Percentiles rank a stretch among this genome's conserved stretches.
Conservation (phyloP, 2,888 invertebrate species). For the Eupithecia dodoneata region DNA sequence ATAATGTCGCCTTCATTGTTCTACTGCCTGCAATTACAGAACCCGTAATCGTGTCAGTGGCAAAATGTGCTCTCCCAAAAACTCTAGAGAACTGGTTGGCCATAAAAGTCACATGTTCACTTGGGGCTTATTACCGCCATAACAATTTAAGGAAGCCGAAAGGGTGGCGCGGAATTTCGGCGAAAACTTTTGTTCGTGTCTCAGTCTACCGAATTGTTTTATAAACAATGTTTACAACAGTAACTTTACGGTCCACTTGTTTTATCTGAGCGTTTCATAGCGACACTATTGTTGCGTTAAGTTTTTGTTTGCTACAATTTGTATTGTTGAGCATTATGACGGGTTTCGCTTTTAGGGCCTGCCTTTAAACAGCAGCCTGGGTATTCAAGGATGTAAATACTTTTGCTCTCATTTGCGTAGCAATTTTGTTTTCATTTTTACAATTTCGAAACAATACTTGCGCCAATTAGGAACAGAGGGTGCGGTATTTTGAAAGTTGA, state of each 20-base stretch:
- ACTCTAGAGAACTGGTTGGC: slow-evolving; percentile 72
- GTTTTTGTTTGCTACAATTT: slow-evolving; percentile 66
- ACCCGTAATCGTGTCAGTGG: slow-evolving; percentile 72
- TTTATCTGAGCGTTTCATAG: slow-evolving; percentile 70
- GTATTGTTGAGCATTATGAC: slow-evolving; percentile 56
- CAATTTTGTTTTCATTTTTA: slow-evolving; percentile 57
- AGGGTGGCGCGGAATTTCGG: slow-evolving; percentile 77
- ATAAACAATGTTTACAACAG: slow-evolving; percentile 82
- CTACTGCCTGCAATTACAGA: slow-evolving; percentile 52
- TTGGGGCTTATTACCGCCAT: slow-evolving; percentile 78
- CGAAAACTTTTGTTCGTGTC: slow-evolving; percentile 79
- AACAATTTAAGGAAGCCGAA: slow-evolving; percentile 83
- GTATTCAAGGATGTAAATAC: slow-evolving; percentile 59
- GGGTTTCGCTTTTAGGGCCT: slow-evolving; percentile 66
- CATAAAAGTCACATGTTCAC: slow-evolving; percentile 81
- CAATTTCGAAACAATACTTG: slow-evolving; percentile 42
- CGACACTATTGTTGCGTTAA: slow-evolving; percentile 67
- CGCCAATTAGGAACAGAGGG: slow-evolving; percentile 34
- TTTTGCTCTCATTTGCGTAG: slow-evolving; percentile 67
- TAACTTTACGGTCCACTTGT: slow-evolving; percentile 79
- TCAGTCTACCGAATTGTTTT: slow-evolving; percentile 77
- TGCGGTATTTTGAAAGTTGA: slow-evolving; percentile 47
- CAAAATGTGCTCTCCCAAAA: slow-evolving; percentile 74
- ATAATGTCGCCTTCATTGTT: slow-evolving; percentile 59
- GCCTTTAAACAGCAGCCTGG: slow-evolving; percentile 37